These are phyloP conservation scores for Phrynocephalus vlangalii DNA, from an alignment of 2,797 vertebrate species.

Conservation along the genomic window DNA sequence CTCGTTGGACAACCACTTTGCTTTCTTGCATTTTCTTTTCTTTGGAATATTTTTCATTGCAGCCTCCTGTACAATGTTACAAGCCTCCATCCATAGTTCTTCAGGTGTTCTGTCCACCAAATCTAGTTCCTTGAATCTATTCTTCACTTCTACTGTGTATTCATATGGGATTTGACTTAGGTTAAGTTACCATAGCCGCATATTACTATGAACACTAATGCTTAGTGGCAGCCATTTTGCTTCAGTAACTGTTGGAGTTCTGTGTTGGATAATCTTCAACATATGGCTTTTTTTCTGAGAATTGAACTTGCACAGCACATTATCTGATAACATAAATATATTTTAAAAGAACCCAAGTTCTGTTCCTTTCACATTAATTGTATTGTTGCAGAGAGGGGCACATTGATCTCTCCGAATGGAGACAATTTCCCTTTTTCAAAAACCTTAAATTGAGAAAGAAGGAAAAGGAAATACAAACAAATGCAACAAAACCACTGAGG, in stretches of 20 bases:
- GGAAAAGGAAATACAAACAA: constrained; percentile 52
- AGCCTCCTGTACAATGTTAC: too few species aligned
- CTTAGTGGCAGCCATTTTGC: not conserved
- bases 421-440: constrained; percentile 71
- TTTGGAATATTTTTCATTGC: too few species aligned
- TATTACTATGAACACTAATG: not conserved
- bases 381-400: constrained; percentile 47
- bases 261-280: not conserved
- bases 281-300: not conserved
- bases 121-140: too few species aligned
- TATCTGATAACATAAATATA: not conserved
- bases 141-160: too few species aligned
- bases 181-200: not conserved
- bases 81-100: too few species aligned
- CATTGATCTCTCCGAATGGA: constrained; percentile 57
- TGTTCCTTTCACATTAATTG: constrained; percentile 37
- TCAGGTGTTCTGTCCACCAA: too few species aligned
- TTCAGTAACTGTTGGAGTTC: not conserved
- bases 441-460: constrained; percentile 62
- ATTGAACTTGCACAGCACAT: not conserved
- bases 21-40: too few species aligned
- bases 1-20: too few species aligned
- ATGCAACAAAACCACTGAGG: constrained; percentile 59
- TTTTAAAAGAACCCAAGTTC: not conserved
- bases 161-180: too few species aligned